Percentiles rank a stretch among this genome's conserved stretches.
Evolutionary conservation across 2,113 vertebrate genomes (phyloP).

Genomic region (Bagarius yarrelli): DNA sequence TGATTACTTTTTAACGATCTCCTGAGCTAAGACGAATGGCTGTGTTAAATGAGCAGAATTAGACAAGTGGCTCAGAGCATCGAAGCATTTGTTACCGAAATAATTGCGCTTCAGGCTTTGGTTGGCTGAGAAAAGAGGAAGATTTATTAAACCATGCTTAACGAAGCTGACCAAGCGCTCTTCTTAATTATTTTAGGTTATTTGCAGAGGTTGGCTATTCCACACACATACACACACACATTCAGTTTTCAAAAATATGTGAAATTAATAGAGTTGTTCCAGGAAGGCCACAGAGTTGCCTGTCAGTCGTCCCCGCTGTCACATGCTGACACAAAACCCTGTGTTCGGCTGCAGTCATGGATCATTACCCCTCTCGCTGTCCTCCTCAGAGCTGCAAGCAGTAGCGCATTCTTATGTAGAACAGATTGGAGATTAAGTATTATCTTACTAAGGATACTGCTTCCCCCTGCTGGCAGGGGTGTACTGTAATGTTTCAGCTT

Average conservation of each 20-base stretch:
- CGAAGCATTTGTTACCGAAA: constrained; percentile 71
- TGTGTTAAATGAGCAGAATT: constrained; percentile 76
- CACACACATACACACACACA: background rate
- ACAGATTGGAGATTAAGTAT: constrained; percentile 44
- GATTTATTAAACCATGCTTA: constrained; percentile 43
- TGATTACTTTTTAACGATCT: constrained; percentile 84
- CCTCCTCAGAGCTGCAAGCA: constrained; percentile 8
- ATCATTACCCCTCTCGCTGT: constrained; percentile 67
- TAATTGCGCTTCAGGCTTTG: constrained; percentile 69
- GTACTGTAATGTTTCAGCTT: constrained; percentile 15
- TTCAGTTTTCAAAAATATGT: background rate
- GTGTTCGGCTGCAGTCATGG: constrained; percentile 44
- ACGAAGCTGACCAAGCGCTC: constrained; percentile 24
- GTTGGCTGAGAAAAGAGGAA: constrained; percentile 64
- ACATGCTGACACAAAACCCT: constrained; percentile 29
- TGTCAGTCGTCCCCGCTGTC: constrained; percentile 32
- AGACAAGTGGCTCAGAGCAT: constrained; percentile 67
- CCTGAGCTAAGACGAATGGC: constrained; percentile 75
- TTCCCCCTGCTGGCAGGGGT: constrained; percentile 65
- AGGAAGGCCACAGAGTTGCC: constrained; percentile 23
- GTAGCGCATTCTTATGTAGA: constrained; percentile 43
- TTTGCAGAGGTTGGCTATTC: background rate
- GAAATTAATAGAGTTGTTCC: constrained; percentile 38
- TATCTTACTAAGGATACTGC: constrained; percentile 47
- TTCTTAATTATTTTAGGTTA: constrained; percentile 9